Base-by-base conservation (phyloP, 2,113 vertebrate species). In the Tricholaema leucomelas region DNA sequence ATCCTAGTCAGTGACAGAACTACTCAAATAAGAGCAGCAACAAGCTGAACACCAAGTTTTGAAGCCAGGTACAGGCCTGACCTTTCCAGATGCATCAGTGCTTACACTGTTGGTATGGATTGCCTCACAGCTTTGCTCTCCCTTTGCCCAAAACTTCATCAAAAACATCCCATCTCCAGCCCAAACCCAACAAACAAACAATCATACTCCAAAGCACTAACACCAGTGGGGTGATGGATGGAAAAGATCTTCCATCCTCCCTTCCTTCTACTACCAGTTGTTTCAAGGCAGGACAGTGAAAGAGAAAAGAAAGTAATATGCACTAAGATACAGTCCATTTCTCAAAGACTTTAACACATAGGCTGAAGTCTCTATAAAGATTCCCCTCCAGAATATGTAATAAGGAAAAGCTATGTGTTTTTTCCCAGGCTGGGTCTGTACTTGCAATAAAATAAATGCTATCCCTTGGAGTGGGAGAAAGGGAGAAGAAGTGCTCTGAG, bases 371-470 rank as follows among this genome's bases (percentile, higher is more conserved):
- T n/a, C 25, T 30, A 55, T 28, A 2, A 76, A 36, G 25, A 38
- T 63, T 69, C 14, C 30, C 6, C 30, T 31, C 18, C 2, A 42
- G 78, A 75, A 38, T 4, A 36, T 61, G 56, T 38, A 46, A 73
- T 23, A 67, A 55, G 7, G 9, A 79, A 72, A 58, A 55, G 23
- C 3, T 18, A n/a, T 19, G 42, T 25, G 36, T 38, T 70, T 77
- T 16, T 4, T 3, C 63, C 77, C 40, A 64, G 38, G 63, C 50
- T 79, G 73, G 30, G 80, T 56, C 40, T 63, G 16, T 27, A 73
- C 27, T 88, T 89, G 58, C 25, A 80, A 76, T 20, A 73, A 88
- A 90, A 79, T n/a, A 76, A 93, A 82, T 73, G 63, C 25, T 82
- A 17, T 38, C 33, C 36, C 20, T 64, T 42, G 20, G 21, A 30